Conservation (phyloP, 2,888 invertebrate species). For the Spicauda simplicius region DNA sequence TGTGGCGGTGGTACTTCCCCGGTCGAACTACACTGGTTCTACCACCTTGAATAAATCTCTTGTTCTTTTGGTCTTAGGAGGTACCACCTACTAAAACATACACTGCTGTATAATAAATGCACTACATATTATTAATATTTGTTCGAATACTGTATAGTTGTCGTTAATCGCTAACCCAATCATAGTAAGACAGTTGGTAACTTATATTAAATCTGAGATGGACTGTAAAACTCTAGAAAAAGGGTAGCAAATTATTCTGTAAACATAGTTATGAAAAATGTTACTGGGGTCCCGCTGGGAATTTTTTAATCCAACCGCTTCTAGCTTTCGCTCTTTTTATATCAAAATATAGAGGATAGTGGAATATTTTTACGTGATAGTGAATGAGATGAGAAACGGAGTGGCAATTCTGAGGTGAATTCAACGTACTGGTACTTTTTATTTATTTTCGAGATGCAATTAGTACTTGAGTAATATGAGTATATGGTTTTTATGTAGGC, state of each 20-base stretch:
- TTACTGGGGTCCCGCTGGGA: constrained; percentile 25
- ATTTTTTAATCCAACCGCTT: constrained; percentile 28
- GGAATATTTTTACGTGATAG: constrained; percentile 19
- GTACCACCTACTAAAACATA: no score
- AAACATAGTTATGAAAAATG: constrained; percentile 50
- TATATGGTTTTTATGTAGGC: constrained; percentile 16
- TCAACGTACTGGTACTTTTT: constrained; percentile 13
- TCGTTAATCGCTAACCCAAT: not conserved
- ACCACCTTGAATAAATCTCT: no score
- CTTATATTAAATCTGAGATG: constrained; percentile 51
- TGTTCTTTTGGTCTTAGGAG: no score
- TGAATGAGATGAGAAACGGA: constrained; percentile 26
- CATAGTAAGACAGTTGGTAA: not conserved
- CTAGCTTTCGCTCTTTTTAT: constrained; percentile 17
- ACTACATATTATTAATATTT: no score
- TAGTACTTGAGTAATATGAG: constrained; percentile 24
- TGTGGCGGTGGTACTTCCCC: no score
- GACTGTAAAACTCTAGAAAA: constrained; percentile 50
- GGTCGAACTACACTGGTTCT: no score
- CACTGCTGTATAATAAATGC: no score
- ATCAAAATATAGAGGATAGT: constrained; percentile 24
- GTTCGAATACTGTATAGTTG: not conserved
- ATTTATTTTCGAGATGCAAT: constrained; percentile 14
- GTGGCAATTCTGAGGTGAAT: constrained; percentile 26
- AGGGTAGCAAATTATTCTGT: constrained; percentile 60